A percentile compares a stretch with the other conserved stretches of the same genome.
Conservation (phyloP, 1,140 invertebrate genomes). For the Phortica variegata region DNA sequence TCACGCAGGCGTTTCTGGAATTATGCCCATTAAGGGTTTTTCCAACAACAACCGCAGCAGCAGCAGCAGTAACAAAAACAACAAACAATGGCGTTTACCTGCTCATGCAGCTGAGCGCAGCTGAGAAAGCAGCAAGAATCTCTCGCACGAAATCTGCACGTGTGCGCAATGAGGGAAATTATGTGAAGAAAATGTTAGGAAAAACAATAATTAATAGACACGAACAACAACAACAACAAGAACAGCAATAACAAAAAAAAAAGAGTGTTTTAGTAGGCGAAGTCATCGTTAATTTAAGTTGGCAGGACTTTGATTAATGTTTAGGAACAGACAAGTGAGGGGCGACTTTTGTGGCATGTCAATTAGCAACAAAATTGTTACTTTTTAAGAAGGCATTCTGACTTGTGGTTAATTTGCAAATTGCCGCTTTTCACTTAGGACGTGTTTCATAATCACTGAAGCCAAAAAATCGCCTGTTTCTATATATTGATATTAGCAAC, state of each 20-base stretch:
- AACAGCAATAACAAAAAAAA: too few species aligned
- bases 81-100: too few species aligned
- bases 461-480: too few species aligned
- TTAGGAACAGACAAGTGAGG: neutral
- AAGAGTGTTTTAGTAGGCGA: conserved; percentile 19
- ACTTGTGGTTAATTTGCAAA: too few species aligned
- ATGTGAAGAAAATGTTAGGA: conserved; percentile 1
- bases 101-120: too few species aligned
- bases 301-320: conserved; percentile 10
- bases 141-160: too few species aligned
- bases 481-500: too few species aligned
- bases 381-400: too few species aligned
- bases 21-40: conserved; percentile 35
- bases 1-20: conserved; percentile 25
- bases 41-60: conserved; percentile 21
- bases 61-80: too few species aligned
- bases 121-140: conserved; percentile 9
- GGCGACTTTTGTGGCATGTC: neutral
- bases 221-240: neutral
- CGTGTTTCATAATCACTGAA: too few species aligned
- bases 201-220: conserved; percentile 15
- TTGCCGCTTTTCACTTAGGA: too few species aligned
- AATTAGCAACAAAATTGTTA: too few species aligned
- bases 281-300: conserved; percentile 12
- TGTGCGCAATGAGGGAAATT: conserved; percentile 26